Conservation (phyloP, 2,888 invertebrate genomes). For the Lasioglossum figueresi region DNA sequence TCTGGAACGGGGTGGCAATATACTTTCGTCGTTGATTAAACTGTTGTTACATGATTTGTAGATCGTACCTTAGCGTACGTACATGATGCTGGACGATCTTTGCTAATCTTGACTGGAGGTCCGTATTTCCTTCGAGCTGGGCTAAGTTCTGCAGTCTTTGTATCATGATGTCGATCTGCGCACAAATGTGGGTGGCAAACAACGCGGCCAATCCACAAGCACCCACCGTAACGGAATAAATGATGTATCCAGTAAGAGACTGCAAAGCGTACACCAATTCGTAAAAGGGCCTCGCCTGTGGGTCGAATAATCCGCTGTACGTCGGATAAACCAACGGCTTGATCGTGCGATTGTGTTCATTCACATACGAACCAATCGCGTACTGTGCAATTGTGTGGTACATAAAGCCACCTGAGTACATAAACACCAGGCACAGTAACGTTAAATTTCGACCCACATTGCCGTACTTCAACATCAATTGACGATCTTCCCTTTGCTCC, state of each 20-base stretch:
- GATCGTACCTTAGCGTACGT: conserved; percentile 52
- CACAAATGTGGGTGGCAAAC: conserved; percentile 67
- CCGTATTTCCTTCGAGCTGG: neutral
- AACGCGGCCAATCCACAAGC: conserved; percentile 65
- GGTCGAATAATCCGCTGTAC: conserved; percentile 66
- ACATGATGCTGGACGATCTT: conserved; percentile 64
- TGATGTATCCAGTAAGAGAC: conserved; percentile 67
- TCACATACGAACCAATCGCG: conserved; percentile 11
- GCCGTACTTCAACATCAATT: conserved; percentile 71
- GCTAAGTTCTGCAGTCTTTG: conserved; percentile 28
- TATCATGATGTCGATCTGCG: conserved; percentile 61
- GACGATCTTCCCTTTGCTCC: conserved; percentile 46
- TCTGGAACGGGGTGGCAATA: conserved; percentile 13
- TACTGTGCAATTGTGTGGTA: conserved; percentile 57
- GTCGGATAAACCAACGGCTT: conserved; percentile 68
- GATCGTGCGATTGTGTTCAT: conserved; percentile 61
- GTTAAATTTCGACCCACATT: conserved; percentile 67
- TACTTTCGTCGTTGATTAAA: neutral
- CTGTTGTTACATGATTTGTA: neutral
- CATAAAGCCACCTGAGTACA: conserved; percentile 59
- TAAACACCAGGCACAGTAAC: conserved; percentile 51
- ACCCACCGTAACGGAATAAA: conserved; percentile 65
- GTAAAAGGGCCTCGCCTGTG: conserved; percentile 68
- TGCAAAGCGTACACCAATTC: conserved; percentile 74
- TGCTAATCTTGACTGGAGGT: conserved; percentile 37